Evolutionary conservation across 30 jellyfish, hydroid and myxozoan genomes (phyloP).

Genomic region (Clytia hemisphaerica): DNA sequence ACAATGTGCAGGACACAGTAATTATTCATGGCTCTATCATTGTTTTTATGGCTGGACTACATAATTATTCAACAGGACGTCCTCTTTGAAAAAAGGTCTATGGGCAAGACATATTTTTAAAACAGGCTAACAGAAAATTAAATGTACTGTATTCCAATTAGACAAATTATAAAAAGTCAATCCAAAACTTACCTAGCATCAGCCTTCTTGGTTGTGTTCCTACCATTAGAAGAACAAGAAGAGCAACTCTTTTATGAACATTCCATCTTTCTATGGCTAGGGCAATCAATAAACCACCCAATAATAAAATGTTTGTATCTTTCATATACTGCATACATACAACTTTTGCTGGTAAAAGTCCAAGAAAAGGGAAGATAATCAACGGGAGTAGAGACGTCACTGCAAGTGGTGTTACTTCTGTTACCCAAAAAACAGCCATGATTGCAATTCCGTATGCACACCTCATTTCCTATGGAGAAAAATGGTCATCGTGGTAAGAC

Average conservation of each 20-base stretch:
- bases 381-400: slow-evolving; percentile 89
- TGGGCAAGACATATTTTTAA: not conserved
- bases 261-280: slow-evolving; percentile 97
- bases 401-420: slow-evolving; percentile 91
- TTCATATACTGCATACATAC: slow-evolving; percentile 84
- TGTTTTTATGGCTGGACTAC: too few species aligned
- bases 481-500: not conserved
- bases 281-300: slow-evolving; percentile 92
- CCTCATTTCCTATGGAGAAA: slow-evolving; percentile 63
- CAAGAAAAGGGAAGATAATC: slow-evolving; percentile 75
- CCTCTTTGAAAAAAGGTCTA: not conserved
- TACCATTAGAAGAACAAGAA: slow-evolving; percentile 62
- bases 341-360: slow-evolving; percentile 68
- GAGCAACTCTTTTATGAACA: slow-evolving; percentile 93
- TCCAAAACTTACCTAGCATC: slow-evolving; percentile 38
- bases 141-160: too few species aligned
- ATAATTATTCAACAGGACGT: too few species aligned
- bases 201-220: slow-evolving; percentile 99
- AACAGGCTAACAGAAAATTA: too few species aligned
- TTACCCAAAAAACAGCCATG: slow-evolving; percentile 89
- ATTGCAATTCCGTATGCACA: slow-evolving; percentile 72
- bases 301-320: slow-evolving; percentile 81
- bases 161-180: too few species aligned
- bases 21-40: too few species aligned
- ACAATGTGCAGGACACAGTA: too few species aligned